Evolutionary conservation across 2,113 vertebrate genomes (phyloP).

Genomic region (Phalacrocorax carbo): DNA sequence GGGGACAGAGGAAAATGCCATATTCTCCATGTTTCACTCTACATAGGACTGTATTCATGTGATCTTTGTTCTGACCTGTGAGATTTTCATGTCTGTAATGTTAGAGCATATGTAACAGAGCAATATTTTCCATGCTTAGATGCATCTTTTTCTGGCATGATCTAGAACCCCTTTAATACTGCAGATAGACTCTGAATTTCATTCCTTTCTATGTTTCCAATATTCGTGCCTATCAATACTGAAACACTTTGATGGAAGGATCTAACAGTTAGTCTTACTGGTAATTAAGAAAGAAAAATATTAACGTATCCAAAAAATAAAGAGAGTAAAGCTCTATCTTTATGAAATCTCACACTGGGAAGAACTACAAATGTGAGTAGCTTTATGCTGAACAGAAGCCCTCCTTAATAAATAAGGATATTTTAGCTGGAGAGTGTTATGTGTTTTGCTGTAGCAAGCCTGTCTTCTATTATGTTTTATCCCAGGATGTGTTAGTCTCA

Average conservation of each 20-base stretch:
- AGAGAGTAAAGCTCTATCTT: background rate
- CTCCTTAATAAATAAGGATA: background rate
- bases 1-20: background rate
- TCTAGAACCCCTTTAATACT: background rate
- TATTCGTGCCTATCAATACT: background rate
- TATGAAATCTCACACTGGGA: background rate
- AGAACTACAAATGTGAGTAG: background rate
- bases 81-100: background rate
- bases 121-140: background rate
- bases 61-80: background rate
- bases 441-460: background rate
- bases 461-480: background rate
- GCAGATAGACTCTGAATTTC: background rate
- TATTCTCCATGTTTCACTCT: background rate
- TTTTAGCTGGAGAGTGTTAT: background rate
- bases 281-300: background rate
- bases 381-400: background rate
- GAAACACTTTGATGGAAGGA: background rate
- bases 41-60: background rate
- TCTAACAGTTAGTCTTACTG: background rate
- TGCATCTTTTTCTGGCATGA: background rate
- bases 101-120: background rate
- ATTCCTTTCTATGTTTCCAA: background rate
- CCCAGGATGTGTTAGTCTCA: background rate
- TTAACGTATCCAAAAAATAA: rapidly evolving